These are phyloP conservation scores for Pimpla rufipes DNA, from an alignment of 2,888 invertebrate species.

Conservation along the genomic window DNA sequence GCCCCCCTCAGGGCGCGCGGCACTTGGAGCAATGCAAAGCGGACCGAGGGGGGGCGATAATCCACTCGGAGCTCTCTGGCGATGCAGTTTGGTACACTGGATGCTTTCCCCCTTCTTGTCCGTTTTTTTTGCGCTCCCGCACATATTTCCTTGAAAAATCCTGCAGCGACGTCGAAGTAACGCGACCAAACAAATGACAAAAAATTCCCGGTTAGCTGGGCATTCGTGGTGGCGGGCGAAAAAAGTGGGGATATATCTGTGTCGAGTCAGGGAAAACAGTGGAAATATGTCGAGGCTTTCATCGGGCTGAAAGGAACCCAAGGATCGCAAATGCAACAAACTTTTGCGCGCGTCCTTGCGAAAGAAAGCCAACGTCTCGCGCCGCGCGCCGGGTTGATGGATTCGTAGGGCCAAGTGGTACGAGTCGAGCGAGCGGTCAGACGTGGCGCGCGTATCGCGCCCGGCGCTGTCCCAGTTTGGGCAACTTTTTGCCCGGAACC, in stretches of 20 bases:
- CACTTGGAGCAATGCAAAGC: background rate
- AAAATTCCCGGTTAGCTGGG: background rate
- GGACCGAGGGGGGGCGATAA: constrained; percentile 29
- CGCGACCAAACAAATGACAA: constrained; percentile 5
- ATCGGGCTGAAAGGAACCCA: constrained; percentile 51
- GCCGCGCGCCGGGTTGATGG: background rate
- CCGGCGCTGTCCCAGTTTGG: background rate
- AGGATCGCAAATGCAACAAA: constrained; percentile 17
- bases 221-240: background rate
- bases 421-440: constrained; percentile 31
- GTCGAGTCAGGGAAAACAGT: constrained; percentile 12
- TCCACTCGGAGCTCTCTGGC: constrained; percentile 27
- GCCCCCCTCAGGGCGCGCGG: background rate
- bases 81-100: background rate
- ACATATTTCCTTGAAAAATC: constrained; percentile 7
- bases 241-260: constrained; percentile 36
- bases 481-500: background rate
- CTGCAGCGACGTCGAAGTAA: background rate
- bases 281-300: constrained; percentile 41
- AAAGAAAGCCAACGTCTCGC: constrained; percentile 26
- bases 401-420: constrained; percentile 41
- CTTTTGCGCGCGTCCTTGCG: constrained; percentile 8
- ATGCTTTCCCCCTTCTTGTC: constrained; percentile 4
- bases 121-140: background rate
- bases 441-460: background rate